A percentile compares a stretch with the other conserved stretches of the same genome.
These are phyloP conservation scores for Saccopteryx leptura DNA, from an alignment of 2,113 vertebrate species.

Conservation along the genomic window DNA sequence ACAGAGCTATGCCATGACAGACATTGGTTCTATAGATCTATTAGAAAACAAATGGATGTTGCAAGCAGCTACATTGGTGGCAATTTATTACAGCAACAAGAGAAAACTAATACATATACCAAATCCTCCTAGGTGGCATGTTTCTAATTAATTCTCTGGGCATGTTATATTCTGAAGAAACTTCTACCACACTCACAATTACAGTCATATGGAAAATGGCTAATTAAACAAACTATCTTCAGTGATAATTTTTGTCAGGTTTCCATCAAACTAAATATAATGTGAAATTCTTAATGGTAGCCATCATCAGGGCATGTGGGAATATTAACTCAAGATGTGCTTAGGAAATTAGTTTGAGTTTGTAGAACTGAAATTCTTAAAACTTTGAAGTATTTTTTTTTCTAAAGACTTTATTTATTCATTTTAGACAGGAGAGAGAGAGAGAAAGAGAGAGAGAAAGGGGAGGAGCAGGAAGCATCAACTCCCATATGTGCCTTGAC, in stretches of 20 bases:
- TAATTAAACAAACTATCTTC: constrained; percentile 63
- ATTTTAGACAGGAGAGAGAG: too few species aligned
- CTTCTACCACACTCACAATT: constrained; percentile 60
- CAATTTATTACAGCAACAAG: constrained; percentile 56
- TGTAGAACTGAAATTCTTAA: constrained; percentile 52
- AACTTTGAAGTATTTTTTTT: constrained; percentile 28
- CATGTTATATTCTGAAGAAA: constrained; percentile 29
- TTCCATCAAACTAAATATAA: constrained; percentile 60
- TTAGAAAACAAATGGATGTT: constrained; percentile 1
- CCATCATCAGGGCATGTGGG: constrained; percentile 20
- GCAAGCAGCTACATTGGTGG: background rate
- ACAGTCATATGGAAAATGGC: constrained; percentile 44
- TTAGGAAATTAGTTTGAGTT: constrained; percentile 59
- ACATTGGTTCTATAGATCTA: background rate
- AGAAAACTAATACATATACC: constrained; percentile 54
- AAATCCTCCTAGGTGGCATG: constrained; percentile 23
- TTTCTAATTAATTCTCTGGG: constrained; percentile 64
- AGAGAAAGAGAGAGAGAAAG: too few species aligned
- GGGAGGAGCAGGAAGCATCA: too few species aligned
- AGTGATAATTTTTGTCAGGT: constrained; percentile 42
- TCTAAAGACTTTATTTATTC: too few species aligned
- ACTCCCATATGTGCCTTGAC: too few species aligned
- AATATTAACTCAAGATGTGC: constrained; percentile 68
- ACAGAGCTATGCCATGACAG: background rate
- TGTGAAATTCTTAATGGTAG: constrained; percentile 59